Evolutionary conservation across 2,113 vertebrate genomes (phyloP), one percentile per base, ranked within the genome.

Genomic region (Progne subis): DNA sequence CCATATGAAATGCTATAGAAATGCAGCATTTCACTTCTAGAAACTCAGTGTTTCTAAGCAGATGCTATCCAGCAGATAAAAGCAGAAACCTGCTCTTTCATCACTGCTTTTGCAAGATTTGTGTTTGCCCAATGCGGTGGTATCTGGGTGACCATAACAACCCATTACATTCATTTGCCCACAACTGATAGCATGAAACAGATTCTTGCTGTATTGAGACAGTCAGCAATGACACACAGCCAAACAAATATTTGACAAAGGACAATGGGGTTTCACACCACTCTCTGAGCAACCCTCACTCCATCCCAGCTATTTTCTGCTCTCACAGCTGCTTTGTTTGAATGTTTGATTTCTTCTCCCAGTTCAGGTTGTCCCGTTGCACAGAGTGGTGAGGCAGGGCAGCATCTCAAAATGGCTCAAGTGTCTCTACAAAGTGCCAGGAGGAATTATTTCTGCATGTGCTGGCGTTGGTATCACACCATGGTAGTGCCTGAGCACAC

Each of bases 141-240:
- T 95, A 91, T 86, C 86, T 70, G 82, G 56, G 93, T 92, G 92
- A 95, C 95, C 90, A 79, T 76, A 91, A 94, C 76, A 96, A 86
- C 81, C 88, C 82, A 19, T 63, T 85, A 80, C 82, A 56, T 78
- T 89, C 64, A 82, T 46, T 83, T 92, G 71, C 76, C 67, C 76
- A 72, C 87, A 84, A 11, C 55, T 71, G 95, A 86, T 52, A 93
- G 87, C 9, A 6, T 18, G 5, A n/a, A 88, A 34, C 29, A 50
- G 77, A 84, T 59, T 63, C 83, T 82, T 60, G 65, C 69, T 64
- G 39, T 14, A 47, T 14, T 41, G 72, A 93, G 89, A 64, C 49
- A 56, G 65, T 49, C 75, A 56, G 79, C 8, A 0, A 57, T 57
- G 82, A 86, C 83, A 87, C 41, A 26, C 77, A 61, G 86, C 65